Percentiles rank a stretch among this genome's conserved stretches.
phyloP scores from a whole-genome alignment of 1,140 invertebrate species.

The Lineus longissimus region DNA sequence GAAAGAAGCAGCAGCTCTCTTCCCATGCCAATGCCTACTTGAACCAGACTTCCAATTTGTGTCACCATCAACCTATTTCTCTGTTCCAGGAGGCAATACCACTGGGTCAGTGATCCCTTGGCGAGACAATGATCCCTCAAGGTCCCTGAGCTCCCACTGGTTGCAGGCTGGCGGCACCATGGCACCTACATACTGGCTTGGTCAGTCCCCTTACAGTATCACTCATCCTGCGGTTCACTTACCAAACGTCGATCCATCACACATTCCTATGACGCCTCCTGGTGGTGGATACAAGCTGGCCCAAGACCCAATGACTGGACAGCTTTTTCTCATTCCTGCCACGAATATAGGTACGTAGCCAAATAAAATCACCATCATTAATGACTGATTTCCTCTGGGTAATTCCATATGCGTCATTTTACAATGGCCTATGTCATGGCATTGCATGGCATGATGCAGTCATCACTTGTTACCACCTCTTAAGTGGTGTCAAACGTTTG shows the following conservation, averaged over 20 bases:
- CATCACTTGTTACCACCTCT: too few species aligned
- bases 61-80: slow-evolving; percentile 2
- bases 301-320: slow-evolving; percentile 74
- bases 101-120: slow-evolving; percentile 11
- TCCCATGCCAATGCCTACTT: too few species aligned
- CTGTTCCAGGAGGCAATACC: slow-evolving; percentile 8
- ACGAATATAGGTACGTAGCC: slow-evolving; percentile 63
- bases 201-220: slow-evolving; percentile 32
- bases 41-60: too few species aligned
- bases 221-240: slow-evolving; percentile 28
- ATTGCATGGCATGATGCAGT: slow-evolving; percentile 31
- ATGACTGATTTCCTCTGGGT: not conserved
- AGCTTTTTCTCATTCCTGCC: slow-evolving; percentile 71
- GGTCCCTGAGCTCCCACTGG: slow-evolving; percentile 50
- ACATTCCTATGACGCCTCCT: slow-evolving; percentile 63
- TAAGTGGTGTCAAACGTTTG: too few species aligned
- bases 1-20: too few species aligned
- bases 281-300: slow-evolving; percentile 74
- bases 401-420: not conserved
- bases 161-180: slow-evolving; percentile 36
- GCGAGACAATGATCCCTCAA: slow-evolving; percentile 40
- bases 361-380: not conserved
- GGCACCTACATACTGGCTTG: slow-evolving; percentile 33
- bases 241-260: slow-evolving; percentile 64
- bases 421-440: not conserved